Conservation (phyloP, 2,113 vertebrate genomes). For the Haemorhous mexicanus region DNA sequence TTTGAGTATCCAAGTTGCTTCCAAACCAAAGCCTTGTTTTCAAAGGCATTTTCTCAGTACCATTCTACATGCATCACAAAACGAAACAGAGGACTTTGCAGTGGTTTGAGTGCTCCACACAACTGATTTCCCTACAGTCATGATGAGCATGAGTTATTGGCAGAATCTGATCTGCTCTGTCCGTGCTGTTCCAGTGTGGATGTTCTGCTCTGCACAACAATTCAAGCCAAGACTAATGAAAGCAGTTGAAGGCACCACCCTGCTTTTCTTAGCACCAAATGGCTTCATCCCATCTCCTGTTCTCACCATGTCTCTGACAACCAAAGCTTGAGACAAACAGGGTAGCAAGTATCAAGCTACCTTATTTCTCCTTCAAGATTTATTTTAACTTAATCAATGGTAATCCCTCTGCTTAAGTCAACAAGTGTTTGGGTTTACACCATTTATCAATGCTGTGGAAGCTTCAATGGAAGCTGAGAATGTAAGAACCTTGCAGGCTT, state of each 20-base stretch:
- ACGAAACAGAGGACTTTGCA: background rate
- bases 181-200: background rate
- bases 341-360: background rate
- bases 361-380: background rate
- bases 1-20: background rate
- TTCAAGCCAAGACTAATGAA: background rate
- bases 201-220: background rate
- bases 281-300: accelerated
- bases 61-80: background rate
- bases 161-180: background rate
- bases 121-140: background rate
- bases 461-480: background rate
- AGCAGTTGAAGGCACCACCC: background rate
- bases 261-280: background rate
- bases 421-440: background rate
- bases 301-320: background rate
- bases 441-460: background rate
- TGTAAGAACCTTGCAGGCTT: background rate
- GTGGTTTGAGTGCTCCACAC: background rate
- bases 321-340: background rate
- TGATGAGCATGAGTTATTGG: background rate
- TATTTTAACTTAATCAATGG: background rate
- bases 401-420: background rate
- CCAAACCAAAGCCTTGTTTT: background rate
- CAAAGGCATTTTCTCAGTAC: background rate